Evolutionary conservation across 2,797 vertebrate species (phyloP).

Genomic region (Clangula hyemalis): DNA sequence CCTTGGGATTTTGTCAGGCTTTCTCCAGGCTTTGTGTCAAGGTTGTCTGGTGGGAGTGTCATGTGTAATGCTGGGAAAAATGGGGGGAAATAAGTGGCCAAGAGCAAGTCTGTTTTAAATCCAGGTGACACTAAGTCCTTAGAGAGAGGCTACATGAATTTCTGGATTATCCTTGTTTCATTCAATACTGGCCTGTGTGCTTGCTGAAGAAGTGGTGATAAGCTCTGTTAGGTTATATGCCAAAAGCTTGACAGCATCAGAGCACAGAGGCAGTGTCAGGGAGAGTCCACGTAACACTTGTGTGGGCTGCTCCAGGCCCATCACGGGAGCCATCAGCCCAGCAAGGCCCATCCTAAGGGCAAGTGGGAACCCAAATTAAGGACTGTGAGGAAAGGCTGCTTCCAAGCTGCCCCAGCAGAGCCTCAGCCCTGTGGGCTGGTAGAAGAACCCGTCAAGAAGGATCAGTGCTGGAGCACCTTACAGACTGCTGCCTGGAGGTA

Average conservation of each 20-base stretch:
- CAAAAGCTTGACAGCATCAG: neutral
- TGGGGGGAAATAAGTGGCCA: rapidly evolving
- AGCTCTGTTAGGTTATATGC: neutral
- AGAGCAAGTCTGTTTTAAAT: neutral
- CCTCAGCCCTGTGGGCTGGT: neutral
- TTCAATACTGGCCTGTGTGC: neutral
- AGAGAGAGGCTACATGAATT: neutral
- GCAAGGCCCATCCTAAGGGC: neutral
- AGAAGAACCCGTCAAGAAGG: neutral
- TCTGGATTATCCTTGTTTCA: neutral
- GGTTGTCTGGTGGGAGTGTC: neutral
- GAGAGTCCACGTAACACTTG: neutral
- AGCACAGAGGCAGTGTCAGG: neutral
- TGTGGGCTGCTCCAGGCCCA: neutral
- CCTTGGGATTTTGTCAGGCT: neutral
- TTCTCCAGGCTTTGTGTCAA: neutral
- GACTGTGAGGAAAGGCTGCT: neutral
- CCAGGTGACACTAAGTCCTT: neutral
- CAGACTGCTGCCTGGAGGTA: neutral
- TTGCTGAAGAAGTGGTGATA: neutral
- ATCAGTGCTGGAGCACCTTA: neutral
- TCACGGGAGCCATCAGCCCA: neutral
- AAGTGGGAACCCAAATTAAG: neutral
- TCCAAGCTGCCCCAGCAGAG: neutral
- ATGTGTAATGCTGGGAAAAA: neutral